Evolutionary conservation across 2,113 vertebrate genomes (phyloP), one percentile per base, ranked within the genome.

Genomic region (Baryphthengus martii): DNA sequence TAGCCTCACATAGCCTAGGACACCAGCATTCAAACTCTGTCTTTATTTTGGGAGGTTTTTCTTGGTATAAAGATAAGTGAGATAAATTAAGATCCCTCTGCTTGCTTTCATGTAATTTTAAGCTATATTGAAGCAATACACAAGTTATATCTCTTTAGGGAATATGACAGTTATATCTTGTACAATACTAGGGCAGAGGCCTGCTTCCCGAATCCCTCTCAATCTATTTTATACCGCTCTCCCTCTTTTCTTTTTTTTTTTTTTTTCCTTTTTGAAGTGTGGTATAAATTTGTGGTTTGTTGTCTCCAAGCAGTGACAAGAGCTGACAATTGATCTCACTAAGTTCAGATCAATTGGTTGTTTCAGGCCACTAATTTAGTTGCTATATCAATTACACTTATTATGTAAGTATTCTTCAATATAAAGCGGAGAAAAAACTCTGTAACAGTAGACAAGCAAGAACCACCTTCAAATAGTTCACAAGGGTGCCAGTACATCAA

Each of bases 401-500:
- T 29, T 74, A 73, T 65, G 39, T 59, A 84, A 77, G 50, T 76
- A 26, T 33, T 68, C 23, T 70, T 66, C 52, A 80, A 3, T 63
- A 42, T 59, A 39, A 66, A 7, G 18, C 78, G 4, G 19, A 86
- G 17, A 58, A 85, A 78, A 91, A n/a, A 9, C 5, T 83, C 25
- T 89, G 52, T 53, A 90, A 90, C 8, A 77, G 17, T 35, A 90
- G 35, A 37, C 0, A 1, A 82, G 31, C 21, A 65, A 92, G 45
- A 85, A 75, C 44, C 89, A 85, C 53, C 37, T 92, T 85, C 53
- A 90, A 53, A 81, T 53, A 55, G 25, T 87, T 89, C 80, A 82
- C 78, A 89, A 82, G 45, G 45, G 87, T 95, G 59, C 1, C 0
- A 0, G 49, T 76, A 82, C n/a, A 79, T 94, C 76, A 96, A 40